Percentiles rank a stretch among this genome's conserved stretches.
Evolutionary conservation across 2,797 vertebrate genomes (phyloP).

Genomic region (Paramormyrops hopkinsi): DNA sequence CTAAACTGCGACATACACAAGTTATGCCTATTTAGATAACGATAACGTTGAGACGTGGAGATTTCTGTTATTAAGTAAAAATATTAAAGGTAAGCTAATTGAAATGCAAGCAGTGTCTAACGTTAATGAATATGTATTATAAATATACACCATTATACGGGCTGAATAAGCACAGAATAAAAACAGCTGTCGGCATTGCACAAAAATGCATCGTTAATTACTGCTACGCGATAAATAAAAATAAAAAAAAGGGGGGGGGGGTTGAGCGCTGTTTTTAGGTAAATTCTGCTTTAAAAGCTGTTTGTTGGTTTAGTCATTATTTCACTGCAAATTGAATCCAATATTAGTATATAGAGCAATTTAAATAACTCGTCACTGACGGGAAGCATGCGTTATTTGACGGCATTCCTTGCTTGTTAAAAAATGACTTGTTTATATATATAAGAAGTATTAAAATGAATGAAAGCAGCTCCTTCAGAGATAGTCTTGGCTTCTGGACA

Average conservation of each 20-base stretch:
- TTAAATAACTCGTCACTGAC: neutral
- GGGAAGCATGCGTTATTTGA: neutral
- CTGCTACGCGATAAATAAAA: neutral
- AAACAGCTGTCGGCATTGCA: slow-evolving; percentile 1
- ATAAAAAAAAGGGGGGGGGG: neutral
- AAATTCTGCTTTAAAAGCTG: neutral
- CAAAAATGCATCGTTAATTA: neutral
- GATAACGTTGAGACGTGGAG: neutral
- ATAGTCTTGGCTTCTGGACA: neutral
- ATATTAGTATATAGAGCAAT: neutral
- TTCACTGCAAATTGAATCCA: neutral
- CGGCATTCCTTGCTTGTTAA: neutral
- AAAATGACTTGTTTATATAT: neutral
- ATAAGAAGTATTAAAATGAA: neutral
- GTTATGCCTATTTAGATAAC: neutral
- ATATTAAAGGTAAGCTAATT: neutral
- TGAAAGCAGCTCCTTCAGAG: neutral
- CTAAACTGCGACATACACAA: neutral
- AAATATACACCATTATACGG: neutral
- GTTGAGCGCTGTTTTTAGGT: neutral
- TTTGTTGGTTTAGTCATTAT: slow-evolving; percentile 2
- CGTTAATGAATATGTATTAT: neutral
- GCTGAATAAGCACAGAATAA: neutral
- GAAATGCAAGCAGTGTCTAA: neutral
- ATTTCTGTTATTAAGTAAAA: neutral